A percentile compares a stretch with the other conserved stretches of the same genome.
Conservation (phyloP, 2,888 invertebrate genomes). For the Aporophyla nigra region DNA sequence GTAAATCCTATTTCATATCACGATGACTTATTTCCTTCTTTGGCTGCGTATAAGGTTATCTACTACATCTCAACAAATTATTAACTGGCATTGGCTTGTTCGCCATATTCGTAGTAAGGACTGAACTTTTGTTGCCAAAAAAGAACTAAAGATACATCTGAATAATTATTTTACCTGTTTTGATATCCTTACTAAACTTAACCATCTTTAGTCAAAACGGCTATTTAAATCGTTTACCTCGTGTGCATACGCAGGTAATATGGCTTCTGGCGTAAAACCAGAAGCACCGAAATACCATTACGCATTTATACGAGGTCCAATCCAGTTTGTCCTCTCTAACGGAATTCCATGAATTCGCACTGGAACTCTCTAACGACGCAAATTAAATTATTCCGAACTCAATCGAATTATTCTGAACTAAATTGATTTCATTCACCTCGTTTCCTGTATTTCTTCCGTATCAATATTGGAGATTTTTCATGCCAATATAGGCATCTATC, state of each 20-base stretch:
- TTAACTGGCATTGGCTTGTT: constrained; percentile 39
- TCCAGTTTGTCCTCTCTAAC: constrained; percentile 49
- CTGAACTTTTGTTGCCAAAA: constrained; percentile 48
- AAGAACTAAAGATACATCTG: constrained; percentile 28
- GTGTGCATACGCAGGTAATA: constrained; percentile 45
- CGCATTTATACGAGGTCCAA: constrained; percentile 53
- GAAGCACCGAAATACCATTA: constrained; percentile 65
- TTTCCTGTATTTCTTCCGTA: constrained; percentile 26
- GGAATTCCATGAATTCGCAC: constrained; percentile 52
- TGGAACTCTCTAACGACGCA: constrained; percentile 37
- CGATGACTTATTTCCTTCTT: constrained; percentile 70
- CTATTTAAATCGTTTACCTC: constrained; percentile 45
- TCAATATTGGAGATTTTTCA: constrained; percentile 33
- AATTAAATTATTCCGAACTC: constrained; percentile 52
- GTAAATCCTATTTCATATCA: constrained; percentile 66
- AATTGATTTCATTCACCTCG: constrained; percentile 34
- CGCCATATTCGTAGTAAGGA: constrained; percentile 43
- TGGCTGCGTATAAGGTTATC: constrained; percentile 62
- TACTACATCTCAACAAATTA: constrained; percentile 58
- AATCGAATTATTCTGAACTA: constrained; percentile 47
- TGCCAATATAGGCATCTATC: constrained; percentile 14
- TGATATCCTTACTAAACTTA: constrained; percentile 23
- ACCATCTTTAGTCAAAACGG: constrained; percentile 23
- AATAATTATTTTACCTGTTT: constrained; percentile 22
- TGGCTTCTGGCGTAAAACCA: constrained; percentile 64